Conservation (phyloP, 2,113 vertebrate genomes). For the Hyperopisus bebe region DNA sequence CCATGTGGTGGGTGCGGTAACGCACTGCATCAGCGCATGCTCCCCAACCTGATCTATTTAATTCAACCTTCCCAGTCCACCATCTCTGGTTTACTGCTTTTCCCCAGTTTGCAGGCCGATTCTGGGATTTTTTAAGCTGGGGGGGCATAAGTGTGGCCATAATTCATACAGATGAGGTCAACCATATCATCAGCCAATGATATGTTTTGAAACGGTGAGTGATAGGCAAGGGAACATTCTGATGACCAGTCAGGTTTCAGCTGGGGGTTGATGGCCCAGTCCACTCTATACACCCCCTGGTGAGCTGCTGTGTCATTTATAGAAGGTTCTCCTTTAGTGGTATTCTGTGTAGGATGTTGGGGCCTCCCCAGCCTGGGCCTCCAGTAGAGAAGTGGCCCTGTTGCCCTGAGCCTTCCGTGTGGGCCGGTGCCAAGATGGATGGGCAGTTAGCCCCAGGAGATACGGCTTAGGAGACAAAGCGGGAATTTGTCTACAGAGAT, state of each 20-base stretch:
- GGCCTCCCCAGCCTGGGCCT: neutral
- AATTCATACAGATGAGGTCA: neutral
- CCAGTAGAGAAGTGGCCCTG: neutral
- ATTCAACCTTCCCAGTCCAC: neutral
- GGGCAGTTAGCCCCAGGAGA: neutral
- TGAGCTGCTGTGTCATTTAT: neutral
- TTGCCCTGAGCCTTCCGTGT: neutral
- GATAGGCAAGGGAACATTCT: neutral
- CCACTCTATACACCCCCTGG: neutral
- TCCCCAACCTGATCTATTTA: neutral
- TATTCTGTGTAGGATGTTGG: neutral
- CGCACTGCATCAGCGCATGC: too few relatives aligned
- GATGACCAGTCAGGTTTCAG: neutral
- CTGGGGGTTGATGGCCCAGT: neutral
- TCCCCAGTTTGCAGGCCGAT: neutral
- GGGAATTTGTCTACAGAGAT: neutral
- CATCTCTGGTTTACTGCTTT: neutral
- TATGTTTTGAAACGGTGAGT: neutral
- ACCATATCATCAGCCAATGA: neutral
- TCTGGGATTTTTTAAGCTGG: neutral
- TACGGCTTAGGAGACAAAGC: neutral
- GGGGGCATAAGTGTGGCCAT: neutral
- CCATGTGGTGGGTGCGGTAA: too few relatives aligned
- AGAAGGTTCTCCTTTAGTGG: neutral
- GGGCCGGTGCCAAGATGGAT: neutral